Conservation (phyloP, 2,797 vertebrate genomes). For the Rhabdomys pumilio region DNA sequence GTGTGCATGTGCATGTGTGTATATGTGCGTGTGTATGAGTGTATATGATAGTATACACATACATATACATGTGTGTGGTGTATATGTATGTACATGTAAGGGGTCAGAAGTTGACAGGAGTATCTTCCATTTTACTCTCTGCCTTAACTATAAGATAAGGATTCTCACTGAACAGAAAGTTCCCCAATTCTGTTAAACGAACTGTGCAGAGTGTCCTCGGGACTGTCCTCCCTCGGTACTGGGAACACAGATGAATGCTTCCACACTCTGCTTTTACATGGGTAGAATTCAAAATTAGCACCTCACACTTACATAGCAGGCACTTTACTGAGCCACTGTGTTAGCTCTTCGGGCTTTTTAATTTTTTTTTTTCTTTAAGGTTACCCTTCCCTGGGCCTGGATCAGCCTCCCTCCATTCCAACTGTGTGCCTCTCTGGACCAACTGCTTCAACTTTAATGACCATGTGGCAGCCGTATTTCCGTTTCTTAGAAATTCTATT, state of each 20-base stretch:
- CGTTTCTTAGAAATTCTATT: conserved; percentile 18
- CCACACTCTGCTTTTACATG: no score
- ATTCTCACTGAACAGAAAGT: not conserved
- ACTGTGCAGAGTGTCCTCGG: not conserved
- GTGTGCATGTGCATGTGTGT: no score
- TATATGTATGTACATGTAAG: not conserved
- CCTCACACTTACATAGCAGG: not conserved
- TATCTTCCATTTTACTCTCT: not conserved
- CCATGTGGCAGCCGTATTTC: not conserved
- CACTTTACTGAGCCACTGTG: not conserved
- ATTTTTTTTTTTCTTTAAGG: not conserved
- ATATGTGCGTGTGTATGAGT: not conserved
- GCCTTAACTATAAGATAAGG: not conserved
- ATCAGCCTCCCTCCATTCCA: not conserved
- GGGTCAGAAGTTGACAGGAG: not conserved
- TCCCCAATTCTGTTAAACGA: not conserved
- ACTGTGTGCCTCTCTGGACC: not conserved
- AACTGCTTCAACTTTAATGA: not conserved
- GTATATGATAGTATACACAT: not conserved
- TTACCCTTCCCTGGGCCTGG: not conserved
- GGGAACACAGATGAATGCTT: not conserved
- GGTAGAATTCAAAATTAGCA: no score
- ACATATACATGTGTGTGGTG: not conserved
- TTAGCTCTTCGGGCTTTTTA: not conserved
- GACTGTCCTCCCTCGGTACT: not conserved